These are phyloP conservation scores for Heliconius hermathena DNA, from an alignment of 1,140 invertebrate genomes.

Conservation along the genomic window DNA sequence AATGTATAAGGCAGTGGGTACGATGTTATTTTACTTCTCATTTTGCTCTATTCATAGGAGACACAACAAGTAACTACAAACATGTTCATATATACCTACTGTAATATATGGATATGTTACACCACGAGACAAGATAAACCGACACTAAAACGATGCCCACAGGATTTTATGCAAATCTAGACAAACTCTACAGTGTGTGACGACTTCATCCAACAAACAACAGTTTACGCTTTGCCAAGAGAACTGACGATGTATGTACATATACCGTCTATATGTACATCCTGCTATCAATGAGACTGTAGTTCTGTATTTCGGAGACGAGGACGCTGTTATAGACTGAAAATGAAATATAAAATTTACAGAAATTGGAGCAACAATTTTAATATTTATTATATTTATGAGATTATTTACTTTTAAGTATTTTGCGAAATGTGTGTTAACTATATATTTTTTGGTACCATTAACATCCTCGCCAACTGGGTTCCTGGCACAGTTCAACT, in stretches of 20 bases:
- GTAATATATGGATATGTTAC: neutral
- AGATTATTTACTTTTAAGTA: no score
- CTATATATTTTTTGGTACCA: no score
- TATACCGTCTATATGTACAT: no score
- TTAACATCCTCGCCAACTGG: no score
- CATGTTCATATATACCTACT: neutral
- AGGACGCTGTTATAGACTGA: no score
- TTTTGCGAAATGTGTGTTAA: no score
- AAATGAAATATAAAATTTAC: no score
- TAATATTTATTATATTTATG: neutral
- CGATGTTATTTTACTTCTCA: neutral
- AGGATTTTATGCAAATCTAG: slow-evolving; percentile 23
- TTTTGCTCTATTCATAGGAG: neutral
- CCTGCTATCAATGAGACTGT: neutral
- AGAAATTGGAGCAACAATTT: no score
- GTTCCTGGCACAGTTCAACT: no score
- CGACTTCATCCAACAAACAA: slow-evolving; percentile 8
- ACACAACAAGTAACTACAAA: neutral
- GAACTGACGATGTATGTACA: neutral
- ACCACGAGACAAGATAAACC: slow-evolving; percentile 16
- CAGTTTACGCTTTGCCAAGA: neutral
- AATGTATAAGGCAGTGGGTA: no score
- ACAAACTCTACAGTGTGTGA: slow-evolving; percentile 9
- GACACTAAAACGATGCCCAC: slow-evolving; percentile 20
- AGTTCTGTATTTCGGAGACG: neutral